A percentile compares a stretch with the other conserved stretches of the same genome.
phyloP scores from a whole-genome alignment of 2,888 invertebrate species.

The Ophion ellenae region DNA sequence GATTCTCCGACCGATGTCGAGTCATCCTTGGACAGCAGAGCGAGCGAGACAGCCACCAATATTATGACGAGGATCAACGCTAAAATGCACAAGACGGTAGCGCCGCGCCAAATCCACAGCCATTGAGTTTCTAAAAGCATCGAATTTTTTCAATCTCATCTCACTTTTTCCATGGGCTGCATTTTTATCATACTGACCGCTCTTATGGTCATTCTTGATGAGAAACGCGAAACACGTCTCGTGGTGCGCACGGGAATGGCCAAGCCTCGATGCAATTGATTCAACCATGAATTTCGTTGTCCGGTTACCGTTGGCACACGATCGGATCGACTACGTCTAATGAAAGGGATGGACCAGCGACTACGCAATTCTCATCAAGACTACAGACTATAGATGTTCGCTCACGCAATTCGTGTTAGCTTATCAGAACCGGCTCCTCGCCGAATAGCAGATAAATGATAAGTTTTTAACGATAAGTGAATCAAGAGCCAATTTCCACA shows the following conservation, averaged over 20 bases:
- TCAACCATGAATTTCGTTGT: slow-evolving; percentile 4
- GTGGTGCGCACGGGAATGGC: neutral
- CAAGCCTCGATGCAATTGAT: neutral
- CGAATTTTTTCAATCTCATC: neutral
- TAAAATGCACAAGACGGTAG: slow-evolving; percentile 69
- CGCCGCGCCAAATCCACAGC: slow-evolving; percentile 75
- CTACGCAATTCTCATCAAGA: neutral
- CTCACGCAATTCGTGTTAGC: neutral
- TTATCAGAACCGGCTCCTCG: neutral
- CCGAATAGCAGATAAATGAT: slow-evolving; percentile 6
- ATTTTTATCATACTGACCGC: neutral
- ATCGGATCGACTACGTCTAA: neutral
- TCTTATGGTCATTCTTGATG: neutral
- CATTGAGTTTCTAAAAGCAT: slow-evolving; percentile 73
- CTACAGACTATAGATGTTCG: neutral
- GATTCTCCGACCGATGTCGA: neutral
- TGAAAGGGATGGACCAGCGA: neutral
- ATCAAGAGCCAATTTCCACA: neutral
- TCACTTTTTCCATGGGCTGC: neutral
- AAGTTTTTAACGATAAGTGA: neutral
- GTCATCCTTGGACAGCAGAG: slow-evolving; percentile 55
- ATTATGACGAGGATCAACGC: slow-evolving; percentile 71
- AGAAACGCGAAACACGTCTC: slow-evolving; percentile 5
- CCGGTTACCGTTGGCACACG: neutral
- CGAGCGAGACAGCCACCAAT: slow-evolving; percentile 68